Base-by-base conservation (phyloP, 2,888 invertebrate species). In the Diarsia dahlii region DNA sequence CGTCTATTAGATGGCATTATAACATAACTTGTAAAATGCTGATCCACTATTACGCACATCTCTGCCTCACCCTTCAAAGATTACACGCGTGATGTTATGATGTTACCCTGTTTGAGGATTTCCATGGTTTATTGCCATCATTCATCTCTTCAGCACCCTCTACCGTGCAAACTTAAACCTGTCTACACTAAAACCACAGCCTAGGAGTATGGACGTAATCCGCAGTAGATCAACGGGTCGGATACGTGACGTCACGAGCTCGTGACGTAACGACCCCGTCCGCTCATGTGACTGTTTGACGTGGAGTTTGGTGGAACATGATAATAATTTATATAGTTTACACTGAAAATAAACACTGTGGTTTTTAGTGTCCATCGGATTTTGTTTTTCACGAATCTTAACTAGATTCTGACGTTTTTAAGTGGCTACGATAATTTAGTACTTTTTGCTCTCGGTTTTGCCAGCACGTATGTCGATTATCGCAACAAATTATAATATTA, bases 161-260 rank as follows among this genome's bases (percentile, higher is more conserved):
- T 46, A 6, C 20, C 50, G 23, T 28, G 54, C 28, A 69, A 73
- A 71, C 76, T 71, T 76, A 73, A 80, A 72, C 28, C 52, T 75
- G 69, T 45, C 65, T 45, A 1, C 74, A 87, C 82, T 85, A 80
- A 83, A 86, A 73, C 77, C 89, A 52, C 78, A 78, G 81, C 81
- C 82, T 80, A 65, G 73, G 75, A 71, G 86, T 85, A 86, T 87
- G 66, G 58, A 88, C 89, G 85, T 90, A 90, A 92, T 90, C 92
- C 90, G 81, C 87, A 88, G 90, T 91, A 90, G 89, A 92, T 92
- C 90, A 91, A 90, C 89, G 69, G 89, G 82, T 84, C 87, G 82
- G 87, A 84, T 87, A 91, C 91, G 91, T 91, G 92, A 89, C 88
- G 89, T 89, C 91, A 89, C 87, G 88, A 87, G 60, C 56, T 78